Evolutionary conservation across 2,888 invertebrate genomes (phyloP), one percentile per base, ranked within the genome.

Genomic region (Sphaerophoria taeniata): DNA sequence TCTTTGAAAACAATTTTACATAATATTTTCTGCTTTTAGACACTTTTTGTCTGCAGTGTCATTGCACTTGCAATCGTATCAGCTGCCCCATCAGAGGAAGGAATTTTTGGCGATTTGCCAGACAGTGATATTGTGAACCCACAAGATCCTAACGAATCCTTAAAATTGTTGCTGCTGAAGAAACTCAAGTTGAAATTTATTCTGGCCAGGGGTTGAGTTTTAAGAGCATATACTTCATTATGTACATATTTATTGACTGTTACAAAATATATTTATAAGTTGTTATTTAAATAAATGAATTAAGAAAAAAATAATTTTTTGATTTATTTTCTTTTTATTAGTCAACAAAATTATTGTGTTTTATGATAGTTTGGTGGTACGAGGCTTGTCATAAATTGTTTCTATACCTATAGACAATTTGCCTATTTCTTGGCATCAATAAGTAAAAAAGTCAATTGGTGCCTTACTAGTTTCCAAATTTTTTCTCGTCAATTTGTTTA

Each of bases 91-190:
- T 31, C 47, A 0, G 65, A 65, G 16, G 65, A 65, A 34, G 65
- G 65, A 49, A 49, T 65, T 65, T 24, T 65, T 0, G 65, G 65
- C 6, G 65, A 65, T 16, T 16, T 65, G 16, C 49, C 65, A 4
- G 65, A 65, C 31, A 43, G 14, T 49, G 65, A 65, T 16, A 12
- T 65, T 12, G 11, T 6, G 9, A 65, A 65, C 12, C 67, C 67
- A 53, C 67, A 53, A 24, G 67, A 67, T 2, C 65, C 65, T 6
- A 65, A 14, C 12, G 43, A 49, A 34, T 36, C 49, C 11, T 14
- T 49, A 0, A 49, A 47, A n/a, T 49, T 65, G 39, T 53, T 67
- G 67, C 53, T 67, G 5, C 31, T 67, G n/a, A 67, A 67, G 67
- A 67, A 67, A 5, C 49, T 65, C 0, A 67, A 67, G 39, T 53